These are phyloP conservation scores for Eudyptes chrysolophus DNA, from an alignment of 2,113 vertebrate genomes.

Conservation along the genomic window DNA sequence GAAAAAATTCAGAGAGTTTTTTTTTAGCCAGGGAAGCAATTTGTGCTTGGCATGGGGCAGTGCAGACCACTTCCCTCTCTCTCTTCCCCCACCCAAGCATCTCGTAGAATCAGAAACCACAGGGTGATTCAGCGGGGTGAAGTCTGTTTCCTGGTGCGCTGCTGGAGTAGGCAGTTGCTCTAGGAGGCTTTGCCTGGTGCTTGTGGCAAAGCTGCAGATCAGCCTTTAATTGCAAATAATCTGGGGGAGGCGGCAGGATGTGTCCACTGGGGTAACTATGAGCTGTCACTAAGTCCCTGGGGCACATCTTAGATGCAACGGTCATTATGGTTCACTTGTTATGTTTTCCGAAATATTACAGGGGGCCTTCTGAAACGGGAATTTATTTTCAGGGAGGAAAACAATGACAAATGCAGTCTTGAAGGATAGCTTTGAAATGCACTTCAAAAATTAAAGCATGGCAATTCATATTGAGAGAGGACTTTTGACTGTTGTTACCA, in stretches of 20 bases:
- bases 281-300: background rate
- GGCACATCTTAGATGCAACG: too few relatives aligned
- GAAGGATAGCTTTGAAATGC: constrained; percentile 9
- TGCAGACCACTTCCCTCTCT: background rate
- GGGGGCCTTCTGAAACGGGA: background rate
- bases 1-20: background rate
- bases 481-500: background rate
- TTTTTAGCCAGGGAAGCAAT: constrained; percentile 12
- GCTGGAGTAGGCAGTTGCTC: background rate
- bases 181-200: background rate
- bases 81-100: background rate
- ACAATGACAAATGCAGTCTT: background rate
- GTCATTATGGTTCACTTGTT: background rate
- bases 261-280: background rate
- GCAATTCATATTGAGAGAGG: background rate
- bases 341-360: background rate
- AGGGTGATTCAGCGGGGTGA: background rate
- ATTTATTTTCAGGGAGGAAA: constrained; percentile 6
- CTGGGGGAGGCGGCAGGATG: background rate
- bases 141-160: background rate
- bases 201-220: background rate
- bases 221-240: background rate
- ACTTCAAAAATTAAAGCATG: background rate
- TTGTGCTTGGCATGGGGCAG: constrained; percentile 7
- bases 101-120: background rate